phyloP scores from a whole-genome alignment of 2,113 vertebrate species.

The Perca fluviatilis region DNA sequence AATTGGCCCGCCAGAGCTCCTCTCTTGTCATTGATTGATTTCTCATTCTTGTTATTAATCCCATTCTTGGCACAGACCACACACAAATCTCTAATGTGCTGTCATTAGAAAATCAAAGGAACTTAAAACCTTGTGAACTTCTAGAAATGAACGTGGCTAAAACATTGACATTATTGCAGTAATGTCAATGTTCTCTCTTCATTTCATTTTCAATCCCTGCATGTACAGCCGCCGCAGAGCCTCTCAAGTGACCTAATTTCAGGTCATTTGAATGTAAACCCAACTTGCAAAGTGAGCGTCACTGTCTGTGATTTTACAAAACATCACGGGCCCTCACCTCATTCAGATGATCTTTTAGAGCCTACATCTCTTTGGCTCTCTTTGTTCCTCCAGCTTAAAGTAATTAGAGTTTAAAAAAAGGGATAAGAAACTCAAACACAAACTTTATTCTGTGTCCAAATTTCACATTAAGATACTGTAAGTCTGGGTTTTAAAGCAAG shows the following conservation, averaged over 20 bases:
- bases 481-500: slow-evolving; percentile 8
- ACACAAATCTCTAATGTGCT: not conserved
- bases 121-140: not conserved
- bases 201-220: not conserved
- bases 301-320: slow-evolving; percentile 73
- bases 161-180: not conserved
- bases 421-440: slow-evolving; percentile 21
- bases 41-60: not conserved
- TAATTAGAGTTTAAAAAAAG: slow-evolving; percentile 29
- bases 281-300: slow-evolving; percentile 74
- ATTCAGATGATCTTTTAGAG: slow-evolving; percentile 12
- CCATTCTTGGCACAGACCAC: no score
- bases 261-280: slow-evolving; percentile 77
- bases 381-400: not conserved
- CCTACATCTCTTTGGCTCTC: not conserved
- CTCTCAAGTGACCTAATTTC: slow-evolving; percentile 26
- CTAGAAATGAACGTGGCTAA: not conserved
- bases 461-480: slow-evolving; percentile 35
- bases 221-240: not conserved
- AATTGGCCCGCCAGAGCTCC: not conserved
- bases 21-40: not conserved
- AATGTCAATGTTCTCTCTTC: no score
- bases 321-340: slow-evolving; percentile 35
- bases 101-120: not conserved
- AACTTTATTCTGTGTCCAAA: slow-evolving; percentile 53